Evolutionary conservation across 2,888 invertebrate species (phyloP).

Genomic region (Phragmatobia fuliginosa): DNA sequence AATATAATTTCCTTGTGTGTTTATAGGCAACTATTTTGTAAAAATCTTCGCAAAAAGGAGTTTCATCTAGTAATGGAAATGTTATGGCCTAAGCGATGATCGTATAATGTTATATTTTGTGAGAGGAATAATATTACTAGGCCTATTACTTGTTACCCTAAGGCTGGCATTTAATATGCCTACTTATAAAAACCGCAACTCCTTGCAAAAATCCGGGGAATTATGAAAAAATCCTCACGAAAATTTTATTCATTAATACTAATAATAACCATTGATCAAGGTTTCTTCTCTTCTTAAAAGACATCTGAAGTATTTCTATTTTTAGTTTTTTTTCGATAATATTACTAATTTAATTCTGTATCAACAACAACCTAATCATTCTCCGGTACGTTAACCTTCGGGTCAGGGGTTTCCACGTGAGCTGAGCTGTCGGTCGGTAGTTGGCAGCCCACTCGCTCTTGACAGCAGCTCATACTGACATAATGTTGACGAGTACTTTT

Average conservation of each 20-base stretch:
- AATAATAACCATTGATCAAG: background rate
- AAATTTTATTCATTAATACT: background rate
- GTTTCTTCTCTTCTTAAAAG: background rate
- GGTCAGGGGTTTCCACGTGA: slow-evolving; percentile 56
- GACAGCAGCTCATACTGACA: slow-evolving; percentile 80
- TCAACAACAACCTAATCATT: slow-evolving; percentile 57
- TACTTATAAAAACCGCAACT: background rate
- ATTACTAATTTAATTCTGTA: slow-evolving; percentile 37
- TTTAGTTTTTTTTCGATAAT: slow-evolving; percentile 17
- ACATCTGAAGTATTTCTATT: background rate
- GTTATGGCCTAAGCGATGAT: background rate
- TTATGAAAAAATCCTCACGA: background rate
- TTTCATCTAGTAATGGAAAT: background rate
- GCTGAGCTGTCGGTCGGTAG: slow-evolving; percentile 69
- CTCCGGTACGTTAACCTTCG: slow-evolving; percentile 61
- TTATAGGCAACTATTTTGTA: background rate
- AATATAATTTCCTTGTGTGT: background rate
- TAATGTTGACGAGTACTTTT: slow-evolving; percentile 77
- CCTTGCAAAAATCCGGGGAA: background rate
- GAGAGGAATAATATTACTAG: background rate
- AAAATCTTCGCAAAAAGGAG: background rate
- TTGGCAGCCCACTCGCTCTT: slow-evolving; percentile 67
- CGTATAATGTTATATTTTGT: background rate
- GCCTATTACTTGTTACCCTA: background rate
- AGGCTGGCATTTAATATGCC: background rate